Percentiles rank a stretch among this genome's conserved stretches.
Conservation (phyloP, 2,797 vertebrate genomes). For the Mallotus villosus region DNA sequence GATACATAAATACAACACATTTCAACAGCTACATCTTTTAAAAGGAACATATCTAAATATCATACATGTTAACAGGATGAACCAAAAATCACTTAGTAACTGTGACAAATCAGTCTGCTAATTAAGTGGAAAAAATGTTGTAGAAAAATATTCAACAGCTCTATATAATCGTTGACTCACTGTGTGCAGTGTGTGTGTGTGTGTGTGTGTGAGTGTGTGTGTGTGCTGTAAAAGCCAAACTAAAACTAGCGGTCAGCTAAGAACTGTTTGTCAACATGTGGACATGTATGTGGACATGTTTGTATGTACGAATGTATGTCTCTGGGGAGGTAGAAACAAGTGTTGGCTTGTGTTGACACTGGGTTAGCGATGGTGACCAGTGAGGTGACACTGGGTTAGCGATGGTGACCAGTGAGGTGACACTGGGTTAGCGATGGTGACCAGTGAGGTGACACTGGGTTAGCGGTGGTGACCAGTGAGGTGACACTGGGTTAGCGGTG, state of each 20-base stretch:
- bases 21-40: background rate
- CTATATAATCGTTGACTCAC: slow-evolving; percentile 80
- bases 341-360: background rate
- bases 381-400: no score
- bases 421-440: slow-evolving; percentile 18
- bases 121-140: no score
- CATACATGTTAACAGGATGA: background rate
- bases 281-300: background rate
- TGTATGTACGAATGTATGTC: background rate
- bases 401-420: slow-evolving; percentile 33
- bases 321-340: background rate
- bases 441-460: slow-evolving; percentile 62
- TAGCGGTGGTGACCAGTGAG: slow-evolving; percentile 76
- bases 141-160: background rate
- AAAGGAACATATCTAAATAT: background rate
- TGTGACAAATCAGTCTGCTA: no score
- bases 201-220: no score
- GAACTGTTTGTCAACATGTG: background rate
- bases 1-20: background rate
- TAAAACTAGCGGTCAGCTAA: slow-evolving; percentile 4
- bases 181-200: no score
- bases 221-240: background rate
- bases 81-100: background rate
- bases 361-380: no score
- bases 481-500: background rate